phyloP scores from a whole-genome alignment of 2,888 invertebrate species.

The Acronicta leporina region DNA sequence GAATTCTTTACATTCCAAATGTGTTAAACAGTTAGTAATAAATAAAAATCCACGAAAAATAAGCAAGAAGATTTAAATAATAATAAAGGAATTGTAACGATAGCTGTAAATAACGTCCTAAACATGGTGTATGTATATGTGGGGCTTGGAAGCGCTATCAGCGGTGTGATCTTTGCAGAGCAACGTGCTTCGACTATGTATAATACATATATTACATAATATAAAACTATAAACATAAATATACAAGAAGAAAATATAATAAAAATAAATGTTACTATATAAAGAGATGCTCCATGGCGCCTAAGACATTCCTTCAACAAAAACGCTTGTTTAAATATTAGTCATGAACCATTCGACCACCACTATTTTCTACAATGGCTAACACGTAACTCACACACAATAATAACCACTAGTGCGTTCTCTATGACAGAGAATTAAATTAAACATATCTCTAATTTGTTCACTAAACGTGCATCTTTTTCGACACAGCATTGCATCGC shows the following conservation, averaged over 20 bases:
- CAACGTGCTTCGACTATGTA: constrained; percentile 54
- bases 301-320: constrained; percentile 82
- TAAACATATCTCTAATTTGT: constrained; percentile 73
- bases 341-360: constrained; percentile 60
- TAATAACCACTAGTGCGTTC: constrained; percentile 78
- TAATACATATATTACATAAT: constrained; percentile 59
- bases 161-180: constrained; percentile 50
- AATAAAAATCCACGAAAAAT: constrained; percentile 34
- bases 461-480: constrained; percentile 83
- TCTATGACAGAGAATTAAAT: constrained; percentile 75
- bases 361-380: constrained; percentile 69
- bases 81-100: constrained; percentile 52
- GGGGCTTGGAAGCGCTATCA: constrained; percentile 48
- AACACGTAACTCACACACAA: constrained; percentile 79
- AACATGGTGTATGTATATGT: constrained; percentile 45
- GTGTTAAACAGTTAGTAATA: constrained; percentile 32
- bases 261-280: constrained; percentile 64
- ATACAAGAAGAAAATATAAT: constrained; percentile 55
- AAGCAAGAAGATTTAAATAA: constrained; percentile 45
- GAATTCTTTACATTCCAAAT: constrained; percentile 39
- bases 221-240: constrained; percentile 54
- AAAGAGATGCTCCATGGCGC: constrained; percentile 77
- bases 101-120: constrained; percentile 49
- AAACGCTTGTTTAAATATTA: constrained; percentile 62
- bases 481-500: constrained; percentile 69